phyloP scores from a whole-genome alignment of 2,113 vertebrate species.

The Scatophagus argus region DNA sequence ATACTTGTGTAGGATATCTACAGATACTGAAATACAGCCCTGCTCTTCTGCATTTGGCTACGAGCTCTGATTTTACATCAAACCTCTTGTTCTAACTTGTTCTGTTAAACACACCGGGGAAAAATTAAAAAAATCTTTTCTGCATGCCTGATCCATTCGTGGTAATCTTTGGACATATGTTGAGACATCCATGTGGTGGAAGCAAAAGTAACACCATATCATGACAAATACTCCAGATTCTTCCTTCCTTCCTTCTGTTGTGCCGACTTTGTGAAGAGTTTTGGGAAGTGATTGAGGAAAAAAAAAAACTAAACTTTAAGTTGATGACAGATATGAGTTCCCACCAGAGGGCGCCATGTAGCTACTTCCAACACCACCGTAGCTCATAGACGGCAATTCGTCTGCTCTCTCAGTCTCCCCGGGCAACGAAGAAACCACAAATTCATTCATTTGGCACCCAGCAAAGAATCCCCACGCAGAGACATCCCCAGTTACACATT shows the following conservation, averaged over 20 bases:
- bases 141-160: too few species aligned
- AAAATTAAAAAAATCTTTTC: too few species aligned
- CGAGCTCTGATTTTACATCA: too few species aligned
- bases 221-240: too few species aligned
- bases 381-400: not conserved
- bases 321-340: not conserved
- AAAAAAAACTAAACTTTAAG: not conserved
- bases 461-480: not conserved
- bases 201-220: too few species aligned
- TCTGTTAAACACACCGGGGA: too few species aligned
- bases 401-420: not conserved
- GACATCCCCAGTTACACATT: not conserved
- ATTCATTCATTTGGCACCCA: not conserved
- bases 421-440: conserved; percentile 11
- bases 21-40: too few species aligned
- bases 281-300: not conserved
- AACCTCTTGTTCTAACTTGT: too few species aligned
- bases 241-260: not conserved
- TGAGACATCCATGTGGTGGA: too few species aligned
- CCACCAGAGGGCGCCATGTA: conserved; percentile 56
- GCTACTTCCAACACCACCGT: not conserved
- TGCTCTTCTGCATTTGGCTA: too few species aligned
- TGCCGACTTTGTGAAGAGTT: not conserved
- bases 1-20: too few species aligned
- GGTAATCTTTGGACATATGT: too few species aligned